These are phyloP conservation scores for Balaenoptera acutorostrata DNA, from an alignment of 2,113 vertebrate genomes.

Conservation along the genomic window DNA sequence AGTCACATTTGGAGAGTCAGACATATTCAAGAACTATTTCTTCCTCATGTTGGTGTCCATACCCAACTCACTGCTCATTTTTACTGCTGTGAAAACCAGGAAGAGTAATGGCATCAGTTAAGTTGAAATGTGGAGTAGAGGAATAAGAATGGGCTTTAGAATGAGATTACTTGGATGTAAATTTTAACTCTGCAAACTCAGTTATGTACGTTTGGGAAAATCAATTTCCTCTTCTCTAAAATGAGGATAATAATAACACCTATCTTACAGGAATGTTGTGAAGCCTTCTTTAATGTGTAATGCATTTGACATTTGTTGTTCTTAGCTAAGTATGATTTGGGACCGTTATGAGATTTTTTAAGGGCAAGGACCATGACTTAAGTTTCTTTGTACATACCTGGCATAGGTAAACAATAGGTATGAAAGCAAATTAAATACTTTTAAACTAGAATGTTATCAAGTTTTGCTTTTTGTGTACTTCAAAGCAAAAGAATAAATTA, in stretches of 20 bases:
- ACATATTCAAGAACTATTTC: background rate
- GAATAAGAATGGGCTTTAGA: background rate
- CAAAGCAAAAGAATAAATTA: slow-evolving; percentile 16
- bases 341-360: background rate
- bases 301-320: background rate
- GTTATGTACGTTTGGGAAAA: background rate
- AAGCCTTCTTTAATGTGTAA: background rate
- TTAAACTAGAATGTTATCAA: background rate
- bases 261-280: background rate
- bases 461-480: slow-evolving; percentile 13
- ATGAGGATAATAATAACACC: background rate
- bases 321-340: background rate
- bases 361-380: background rate
- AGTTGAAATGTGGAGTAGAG: background rate
- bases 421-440: slow-evolving; percentile 9
- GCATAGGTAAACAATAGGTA: background rate
- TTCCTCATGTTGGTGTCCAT: background rate
- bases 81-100: background rate
- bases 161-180: background rate
- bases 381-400: background rate
- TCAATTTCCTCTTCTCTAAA: background rate
- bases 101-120: background rate
- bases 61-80: background rate
- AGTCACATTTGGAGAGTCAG: background rate
- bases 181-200: background rate